Base-by-base conservation (phyloP, 2,888 invertebrate species). In the Drosophila flavopinicola region DNA sequence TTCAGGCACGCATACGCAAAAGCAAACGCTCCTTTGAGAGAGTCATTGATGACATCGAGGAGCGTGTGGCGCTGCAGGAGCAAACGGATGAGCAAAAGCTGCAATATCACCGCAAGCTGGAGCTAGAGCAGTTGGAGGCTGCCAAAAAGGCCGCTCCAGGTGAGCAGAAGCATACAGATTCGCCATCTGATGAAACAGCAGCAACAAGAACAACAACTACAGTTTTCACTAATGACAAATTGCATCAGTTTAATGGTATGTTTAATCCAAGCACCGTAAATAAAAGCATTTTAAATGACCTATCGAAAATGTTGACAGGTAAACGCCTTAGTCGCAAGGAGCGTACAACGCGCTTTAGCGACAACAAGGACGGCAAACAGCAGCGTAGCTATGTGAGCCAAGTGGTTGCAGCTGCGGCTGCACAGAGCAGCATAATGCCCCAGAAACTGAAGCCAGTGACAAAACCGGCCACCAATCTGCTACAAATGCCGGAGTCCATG, bases 41-140 rank as follows among this genome's bases (percentile, higher is more conserved):
- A 78, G 95, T 94, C n/a, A 94, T 95, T 85, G 93, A 94, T 47
- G 95, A 95, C 86, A 96, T 96, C 70, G 96, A 96, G 88, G 94
- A 94, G 38, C 92, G 90, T 88, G 92, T 95, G 66, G 92, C 94
- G 2, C 93, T 93, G 71, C 94, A 94, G 7, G 94, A 95, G 77
- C 92, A 92, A 78, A 91, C 92, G 41, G 92, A 92, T 33, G 92
- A 91, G 53, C 88, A 85, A 38, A 87, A 78, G 17, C 47, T 90
- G 20, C 87, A 88, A 45, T 66, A 85, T 11, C 76, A 86, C 15
- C 84, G 79, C n/a, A 79, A 80, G 33, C 37, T 66, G 17, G 87
- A 89, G 47, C 59, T 63, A 3, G 76, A 77, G 47, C 49, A 49
- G 23, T n/a, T 52, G 2, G 72, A 75, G 23, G 35, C 42, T 15